Evolutionary conservation across 1,140 invertebrate genomes (phyloP), one percentile per base, ranked within the genome.

Genomic region (Hetaerina americana): DNA sequence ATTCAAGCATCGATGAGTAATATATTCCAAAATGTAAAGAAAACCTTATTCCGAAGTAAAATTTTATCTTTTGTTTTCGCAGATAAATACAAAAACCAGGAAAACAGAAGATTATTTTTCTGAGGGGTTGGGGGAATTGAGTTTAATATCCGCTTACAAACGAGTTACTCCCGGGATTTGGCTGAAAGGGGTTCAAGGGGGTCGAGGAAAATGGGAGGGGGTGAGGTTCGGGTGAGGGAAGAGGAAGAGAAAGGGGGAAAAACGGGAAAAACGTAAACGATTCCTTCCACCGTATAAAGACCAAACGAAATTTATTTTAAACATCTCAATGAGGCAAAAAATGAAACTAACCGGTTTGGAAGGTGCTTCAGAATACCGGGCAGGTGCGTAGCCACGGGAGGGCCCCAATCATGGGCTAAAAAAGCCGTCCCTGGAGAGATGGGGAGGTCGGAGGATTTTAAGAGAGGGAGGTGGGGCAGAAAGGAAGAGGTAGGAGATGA

Each of bases 61-160:
- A n/a, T n/a, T n/a, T n/a, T n/a, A n/a, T n/a, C n/a, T n/a, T n/a
- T n/a, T n/a, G n/a, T n/a, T n/a, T n/a, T n/a, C n/a, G n/a, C n/a
- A n/a, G n/a, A n/a, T n/a, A n/a, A n/a, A n/a, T n/a, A n/a, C n/a
- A n/a, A n/a, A n/a, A n/a, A n/a, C n/a, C n/a, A n/a, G n/a, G n/a
- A n/a, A n/a, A n/a, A n/a, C n/a, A n/a, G n/a, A n/a, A n/a, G n/a
- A 57, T 57, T 57, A 57, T 57, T 57, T 57, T 57, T 57, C 40
- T n/a, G 40, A 57, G 22, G 15, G 40, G 31, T n/a, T n/a, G 40
- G 22, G 22, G 15, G 40, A 18, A 40, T 8, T 18, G 31, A 8
- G 6, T 40, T 40, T 18, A 57, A 57, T 18, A 57, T 12, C 22
- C 40, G 40, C 40, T 18, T 57, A 57, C 40, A 57, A 57, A 57